Base-by-base conservation (phyloP, 2,113 vertebrate genomes). In the Scartelaos histophorus region DNA sequence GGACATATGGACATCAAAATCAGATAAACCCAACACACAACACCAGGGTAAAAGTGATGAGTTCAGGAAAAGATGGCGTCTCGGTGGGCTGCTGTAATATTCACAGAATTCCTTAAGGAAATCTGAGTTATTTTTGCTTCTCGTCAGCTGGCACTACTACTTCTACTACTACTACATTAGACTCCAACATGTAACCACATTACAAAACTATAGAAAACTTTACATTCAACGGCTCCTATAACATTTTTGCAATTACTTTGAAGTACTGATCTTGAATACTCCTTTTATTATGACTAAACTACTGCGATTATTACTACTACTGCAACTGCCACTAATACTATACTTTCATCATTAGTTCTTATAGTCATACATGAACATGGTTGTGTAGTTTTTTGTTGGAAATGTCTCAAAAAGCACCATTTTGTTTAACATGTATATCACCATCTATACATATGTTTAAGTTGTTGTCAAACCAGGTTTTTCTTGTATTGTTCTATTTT, bases 31-130 rank as follows among this genome's bases (percentile, higher is more conserved):
- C 2, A 67, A 51, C 17, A 35, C 53, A 62, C 49, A 62, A 62
- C 60, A 53, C 7, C 25, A 61, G 9, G 0, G 61, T 64, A 64
- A 64, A 64, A 38, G 61, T 64, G 61, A 64, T 64, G 61, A 64
- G 61, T 43, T 43, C 61, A 43, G 61, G 61, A 64, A 38, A 64
- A 66, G 5, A 16, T 21, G 15, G 65, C n/a, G 7, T 47, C 45
- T 24, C 12, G 43, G 43, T 66, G 38, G 45, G 21, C 38, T 4
- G n/a, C 4, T n/a, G 7, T 24, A n/a, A 12, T 64, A 43, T 64
- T 21, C 7, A 3, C 17, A 13, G 43, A 46, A 16, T 47, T 47
- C 22, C 45, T 66, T 45, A 6, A 24, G 62, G 38, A 65, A 65
- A 65, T 65, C 17, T 21, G n/a, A 35, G 15, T 10, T 61, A 29